These are phyloP conservation scores for Chironomus riparius DNA, from an alignment of 2,888 invertebrate genomes.

Conservation along the genomic window DNA sequence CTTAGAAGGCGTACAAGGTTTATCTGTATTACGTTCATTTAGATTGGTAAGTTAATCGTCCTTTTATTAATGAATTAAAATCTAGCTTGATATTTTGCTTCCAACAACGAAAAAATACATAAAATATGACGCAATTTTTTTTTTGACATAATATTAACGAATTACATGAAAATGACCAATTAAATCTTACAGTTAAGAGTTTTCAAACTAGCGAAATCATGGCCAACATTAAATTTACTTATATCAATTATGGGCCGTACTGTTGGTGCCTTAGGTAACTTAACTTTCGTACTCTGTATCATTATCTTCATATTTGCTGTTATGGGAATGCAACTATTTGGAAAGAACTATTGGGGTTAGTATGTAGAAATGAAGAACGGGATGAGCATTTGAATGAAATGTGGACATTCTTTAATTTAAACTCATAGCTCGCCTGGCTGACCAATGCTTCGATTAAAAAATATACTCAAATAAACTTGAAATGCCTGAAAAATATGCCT, in stretches of 20 bases:
- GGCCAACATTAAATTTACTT: slow-evolving; percentile 90
- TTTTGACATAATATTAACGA: not conserved
- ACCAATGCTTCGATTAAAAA: not conserved
- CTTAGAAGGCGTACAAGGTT: slow-evolving; percentile 87
- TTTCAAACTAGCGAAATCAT: slow-evolving; percentile 93
- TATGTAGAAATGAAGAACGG: not conserved
- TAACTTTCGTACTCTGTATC: slow-evolving; percentile 90
- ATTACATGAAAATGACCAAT: not conserved
- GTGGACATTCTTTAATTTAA: not conserved
- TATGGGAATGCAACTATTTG: slow-evolving; percentile 95
- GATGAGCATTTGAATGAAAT: not conserved
- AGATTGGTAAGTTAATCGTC: slow-evolving; percentile 72
- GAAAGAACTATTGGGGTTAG: slow-evolving; percentile 71
- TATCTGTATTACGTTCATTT: slow-evolving; percentile 94
- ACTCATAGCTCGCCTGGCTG: not conserved
- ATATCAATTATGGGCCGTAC: slow-evolving; percentile 94
- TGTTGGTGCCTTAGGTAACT: slow-evolving; percentile 88
- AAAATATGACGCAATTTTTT: not conserved
- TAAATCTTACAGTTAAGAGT: slow-evolving; percentile 68
- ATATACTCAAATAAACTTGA: not conserved
- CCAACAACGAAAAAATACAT: not conserved
- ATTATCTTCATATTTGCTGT: slow-evolving; percentile 97
- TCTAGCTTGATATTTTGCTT: not conserved
- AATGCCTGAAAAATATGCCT: slow-evolving; percentile 5
- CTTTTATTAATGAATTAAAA: not conserved